Evolutionary conservation across 2,888 invertebrate genomes (phyloP), one percentile per base, ranked within the genome.

Genomic region (Lycophotia porphyrea): DNA sequence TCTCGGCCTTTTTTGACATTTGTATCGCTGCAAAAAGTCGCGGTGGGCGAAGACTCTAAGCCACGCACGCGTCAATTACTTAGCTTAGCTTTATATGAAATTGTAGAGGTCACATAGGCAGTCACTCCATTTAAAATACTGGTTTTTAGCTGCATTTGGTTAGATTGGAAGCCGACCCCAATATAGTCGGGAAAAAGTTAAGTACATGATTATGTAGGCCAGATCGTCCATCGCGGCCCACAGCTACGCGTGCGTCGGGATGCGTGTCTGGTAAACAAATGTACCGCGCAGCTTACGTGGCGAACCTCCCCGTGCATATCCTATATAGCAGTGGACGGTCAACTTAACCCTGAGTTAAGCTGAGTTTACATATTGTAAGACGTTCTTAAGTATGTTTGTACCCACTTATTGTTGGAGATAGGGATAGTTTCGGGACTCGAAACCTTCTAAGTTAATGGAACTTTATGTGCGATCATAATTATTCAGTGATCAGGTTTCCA

Each of bases 301-400:
- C 31, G 18, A 8, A 31, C 21, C 15, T 63, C 8, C 15, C 34
- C 7, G 39, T 39, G n/a, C 15, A 63, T 2, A 63, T 39, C 15
- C 39, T 39, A n/a, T 15, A 13, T 63, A 63, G n/a, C n/a, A n/a
- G 39, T 63, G 36, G 61, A 63, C 13, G n/a, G 15, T 1, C 7
- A 18, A 15, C 63, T 27, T 63, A 13, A 63, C 36, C 66, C 24
- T 66, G 13, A 64, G 64, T 74, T 68, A 13, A 76, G 69, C 24
- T 27, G 11, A 75, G 69, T 58, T 55, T 64, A 55, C 80, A 79
- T 67, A 67, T 74, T 74, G 47, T 67, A 74, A 74, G 64, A 61
- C 31, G 4, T 63, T 34, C 47, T 71, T 71, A 70, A 4, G 15
- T 13, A 36, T 15, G 15, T 36, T 27, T 44, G 21, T 39, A 31